Percentiles rank a stretch among this genome's conserved stretches.
phyloP scores from a whole-genome alignment of 2,113 vertebrate species.

The Ochotona princeps region DNA sequence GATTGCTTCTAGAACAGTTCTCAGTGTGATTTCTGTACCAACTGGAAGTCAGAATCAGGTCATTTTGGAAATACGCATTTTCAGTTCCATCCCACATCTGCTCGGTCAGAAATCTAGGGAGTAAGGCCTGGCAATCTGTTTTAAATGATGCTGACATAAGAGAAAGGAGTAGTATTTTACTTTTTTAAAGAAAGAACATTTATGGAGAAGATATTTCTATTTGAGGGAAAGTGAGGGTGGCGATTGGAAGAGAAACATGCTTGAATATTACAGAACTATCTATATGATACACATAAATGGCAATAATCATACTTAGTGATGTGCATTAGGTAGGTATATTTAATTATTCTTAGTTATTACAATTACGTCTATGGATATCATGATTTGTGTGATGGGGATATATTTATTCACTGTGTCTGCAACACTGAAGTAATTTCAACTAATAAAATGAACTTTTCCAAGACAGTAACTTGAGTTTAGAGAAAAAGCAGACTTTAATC shows the following conservation, averaged over 20 bases:
- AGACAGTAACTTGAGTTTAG: slow-evolving; percentile 2
- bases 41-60: no score
- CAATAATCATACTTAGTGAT: not conserved
- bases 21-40: no score
- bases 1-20: no score
- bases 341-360: not conserved
- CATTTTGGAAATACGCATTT: no score
- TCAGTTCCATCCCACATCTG: no score
- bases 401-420: not conserved
- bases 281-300: not conserved
- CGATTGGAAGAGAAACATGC: not conserved
- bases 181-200: not conserved
- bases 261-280: not conserved
- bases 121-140: no score
- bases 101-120: no score
- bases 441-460: not conserved
- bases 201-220: not conserved
- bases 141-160: not conserved
- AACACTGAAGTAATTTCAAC: slow-evolving; percentile 7
- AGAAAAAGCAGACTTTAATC: not conserved
- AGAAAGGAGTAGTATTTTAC: not conserved
- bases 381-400: not conserved
- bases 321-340: not conserved
- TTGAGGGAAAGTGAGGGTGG: not conserved
- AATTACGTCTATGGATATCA: not conserved